Evolutionary conservation across 2,888 invertebrate genomes (phyloP).

Genomic region (Chrysodeixis includens): DNA sequence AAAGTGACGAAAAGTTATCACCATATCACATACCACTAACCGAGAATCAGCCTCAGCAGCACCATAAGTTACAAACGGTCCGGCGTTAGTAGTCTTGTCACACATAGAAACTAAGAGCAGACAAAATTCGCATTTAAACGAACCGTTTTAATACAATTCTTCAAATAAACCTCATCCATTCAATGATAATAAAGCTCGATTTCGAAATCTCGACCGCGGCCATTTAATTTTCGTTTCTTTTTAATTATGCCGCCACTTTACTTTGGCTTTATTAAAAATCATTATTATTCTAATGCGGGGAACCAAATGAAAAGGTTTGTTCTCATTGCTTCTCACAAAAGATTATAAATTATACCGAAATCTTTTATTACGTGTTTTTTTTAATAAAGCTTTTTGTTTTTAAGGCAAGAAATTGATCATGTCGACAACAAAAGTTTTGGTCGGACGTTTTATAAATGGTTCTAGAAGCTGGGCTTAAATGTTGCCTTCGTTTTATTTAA

Average conservation of each 20-base stretch:
- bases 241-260: slow-evolving; percentile 54
- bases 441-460: slow-evolving; percentile 15
- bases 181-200: slow-evolving; percentile 5
- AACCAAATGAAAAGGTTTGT: slow-evolving; percentile 54
- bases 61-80: too few species aligned
- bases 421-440: slow-evolving; percentile 27
- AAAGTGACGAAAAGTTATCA: too few species aligned
- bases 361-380: slow-evolving; percentile 45
- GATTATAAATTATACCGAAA: slow-evolving; percentile 53
- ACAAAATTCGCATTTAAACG: background rate
- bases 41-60: too few species aligned
- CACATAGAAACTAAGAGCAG: too few species aligned
- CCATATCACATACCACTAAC: too few species aligned
- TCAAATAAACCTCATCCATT: background rate
- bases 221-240: slow-evolving; percentile 31
- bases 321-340: slow-evolving; percentile 45
- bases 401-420: slow-evolving; percentile 35
- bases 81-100: too few species aligned
- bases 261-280: slow-evolving; percentile 56
- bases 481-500: background rate
- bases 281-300: slow-evolving; percentile 57
- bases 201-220: background rate
- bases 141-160: background rate
- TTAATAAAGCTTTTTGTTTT: slow-evolving; percentile 52
- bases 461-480: slow-evolving; percentile 1